Evolutionary conservation across 2,888 invertebrate genomes (phyloP).

Genomic region (Aplocera efformata): DNA sequence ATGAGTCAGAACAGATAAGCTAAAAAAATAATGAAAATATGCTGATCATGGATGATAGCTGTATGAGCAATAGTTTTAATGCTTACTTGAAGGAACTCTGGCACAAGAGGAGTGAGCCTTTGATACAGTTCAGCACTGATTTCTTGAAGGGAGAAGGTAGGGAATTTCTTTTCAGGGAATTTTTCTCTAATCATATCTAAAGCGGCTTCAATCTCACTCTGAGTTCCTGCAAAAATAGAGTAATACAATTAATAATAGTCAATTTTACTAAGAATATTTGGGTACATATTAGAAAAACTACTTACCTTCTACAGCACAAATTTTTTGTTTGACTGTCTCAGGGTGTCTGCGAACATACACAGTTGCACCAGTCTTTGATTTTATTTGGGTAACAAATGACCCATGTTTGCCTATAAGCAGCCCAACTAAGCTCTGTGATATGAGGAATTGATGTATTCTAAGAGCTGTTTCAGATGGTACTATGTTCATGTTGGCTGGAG

Average conservation of each 20-base stretch:
- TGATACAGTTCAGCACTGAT: constrained; percentile 76
- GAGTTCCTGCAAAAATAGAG: constrained; percentile 78
- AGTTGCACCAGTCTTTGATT: constrained; percentile 88
- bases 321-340: constrained; percentile 85
- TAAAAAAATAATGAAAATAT: constrained; percentile 7
- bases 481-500: constrained; percentile 81
- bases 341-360: constrained; percentile 90
- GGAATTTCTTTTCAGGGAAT: constrained; percentile 90
- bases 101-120: constrained; percentile 71
- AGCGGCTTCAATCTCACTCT: constrained; percentile 89
- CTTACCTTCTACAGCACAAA: constrained; percentile 91
- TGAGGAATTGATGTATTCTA: constrained; percentile 86
- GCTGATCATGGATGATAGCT: background rate
- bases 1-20: too few relatives aligned
- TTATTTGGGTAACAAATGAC: constrained; percentile 89
- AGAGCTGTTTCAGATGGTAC: constrained; percentile 67
- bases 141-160: constrained; percentile 86
- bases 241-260: background rate
- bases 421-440: constrained; percentile 89
- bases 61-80: background rate
- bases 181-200: constrained; percentile 91
- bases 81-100: constrained; percentile 81
- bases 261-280: background rate
- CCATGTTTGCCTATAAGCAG: constrained; percentile 93
- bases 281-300: background rate